Conservation (phyloP, 2,797 vertebrate species). For the Alexandromys oeconomus region DNA sequence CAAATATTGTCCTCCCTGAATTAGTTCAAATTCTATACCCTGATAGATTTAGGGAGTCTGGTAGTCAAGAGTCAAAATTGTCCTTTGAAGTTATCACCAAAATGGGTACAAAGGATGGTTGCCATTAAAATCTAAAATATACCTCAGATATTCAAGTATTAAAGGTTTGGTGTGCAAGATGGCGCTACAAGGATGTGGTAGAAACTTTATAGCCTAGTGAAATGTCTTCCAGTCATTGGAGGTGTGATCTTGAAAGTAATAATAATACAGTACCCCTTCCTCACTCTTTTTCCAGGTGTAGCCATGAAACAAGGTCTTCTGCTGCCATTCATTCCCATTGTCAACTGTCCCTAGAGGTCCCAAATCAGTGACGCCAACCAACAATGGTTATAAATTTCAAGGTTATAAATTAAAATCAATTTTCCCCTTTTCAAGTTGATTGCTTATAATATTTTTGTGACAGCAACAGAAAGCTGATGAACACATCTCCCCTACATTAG, state of each 20-base stretch:
- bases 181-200: background rate
- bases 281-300: background rate
- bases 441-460: background rate
- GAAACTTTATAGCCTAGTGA: background rate
- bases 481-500: background rate
- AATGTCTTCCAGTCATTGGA: background rate
- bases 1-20: background rate
- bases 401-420: background rate
- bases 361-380: background rate
- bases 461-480: background rate
- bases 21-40: background rate
- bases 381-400: background rate
- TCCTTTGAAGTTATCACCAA: background rate
- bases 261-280: no score
- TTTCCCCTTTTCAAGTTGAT: background rate
- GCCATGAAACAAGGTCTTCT: background rate
- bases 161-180: background rate
- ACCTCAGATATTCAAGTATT: background rate
- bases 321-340: background rate
- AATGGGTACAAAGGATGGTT: background rate
- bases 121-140: background rate
- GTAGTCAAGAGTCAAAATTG: background rate
- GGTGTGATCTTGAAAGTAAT: background rate
- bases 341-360: background rate
- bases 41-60: background rate